Evolutionary conservation across 1,140 invertebrate species (phyloP), one percentile per base, ranked within the genome.

Genomic region (Cataglyphis hispanica): DNA sequence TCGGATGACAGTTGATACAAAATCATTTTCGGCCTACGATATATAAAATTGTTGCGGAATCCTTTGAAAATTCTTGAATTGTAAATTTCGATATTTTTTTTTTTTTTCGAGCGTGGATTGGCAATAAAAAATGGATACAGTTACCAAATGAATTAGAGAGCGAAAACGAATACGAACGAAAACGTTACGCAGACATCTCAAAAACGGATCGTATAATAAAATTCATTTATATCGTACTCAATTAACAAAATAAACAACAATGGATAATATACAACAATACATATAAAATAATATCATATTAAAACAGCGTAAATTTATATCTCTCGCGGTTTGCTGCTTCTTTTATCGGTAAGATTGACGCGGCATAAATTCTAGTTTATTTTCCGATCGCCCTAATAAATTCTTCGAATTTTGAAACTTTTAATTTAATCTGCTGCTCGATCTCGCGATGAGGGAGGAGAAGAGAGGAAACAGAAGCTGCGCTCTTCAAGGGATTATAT

Each of bases 401-500:
- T 64, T 31, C 34, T 22, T 58, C 53, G 19, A 81, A 72, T 60
- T 81, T 40, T 43, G 22, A 81, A 58, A 70, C 37, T 72, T 60
- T 19, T 34, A 83, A 83, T 83, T 69, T 74, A 60, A 46, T 83
- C 78, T 31, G 13, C 34, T 69, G 19, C 19, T 31, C 34, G 46
- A 80, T 67, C 46, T 56, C 13, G 34, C 43, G 3, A 46, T n/a
- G 61, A 2, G 19, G 67, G 50, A 25, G 43, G 43, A 2, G 13
- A 16, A 46, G 25, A 27, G 46, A 0, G 3, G 46, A 0, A 5
- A 2, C 1, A 2, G 40, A 43, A 2, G 1, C 22, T 60, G 4
- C 53, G 56, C 60, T 60, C 25, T 27, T 58, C 77, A 64, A 5
- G 34, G 56, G 78, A 74, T 83, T 74, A 83, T 60, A 70, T 74